Evolutionary conservation across 2,113 vertebrate genomes (phyloP).

Genomic region (Dipodomys ordii): DNA sequence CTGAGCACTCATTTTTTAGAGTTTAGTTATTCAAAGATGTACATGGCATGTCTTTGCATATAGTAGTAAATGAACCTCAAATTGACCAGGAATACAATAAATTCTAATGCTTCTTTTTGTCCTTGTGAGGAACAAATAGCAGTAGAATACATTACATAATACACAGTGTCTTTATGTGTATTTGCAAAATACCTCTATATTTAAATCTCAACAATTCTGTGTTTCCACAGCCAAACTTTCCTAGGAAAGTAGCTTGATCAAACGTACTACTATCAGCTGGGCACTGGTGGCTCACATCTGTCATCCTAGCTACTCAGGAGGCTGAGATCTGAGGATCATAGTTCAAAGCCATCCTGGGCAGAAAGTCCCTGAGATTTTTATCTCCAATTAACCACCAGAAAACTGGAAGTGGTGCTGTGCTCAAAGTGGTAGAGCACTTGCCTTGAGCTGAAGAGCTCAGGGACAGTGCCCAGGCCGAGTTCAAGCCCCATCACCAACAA

Average conservation of each 20-base stretch:
- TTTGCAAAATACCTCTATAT: conserved; percentile 67
- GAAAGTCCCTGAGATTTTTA: too few species aligned
- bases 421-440: too few species aligned
- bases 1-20: neutral
- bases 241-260: conserved; percentile 31
- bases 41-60: neutral
- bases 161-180: conserved; percentile 53
- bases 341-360: too few species aligned
- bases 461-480: too few species aligned
- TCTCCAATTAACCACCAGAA: too few species aligned
- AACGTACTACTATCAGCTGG: conserved; percentile 53
- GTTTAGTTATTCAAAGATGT: conserved; percentile 6
- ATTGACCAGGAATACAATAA: conserved; percentile 27
- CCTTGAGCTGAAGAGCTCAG: too few species aligned
- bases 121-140: conserved; percentile 31
- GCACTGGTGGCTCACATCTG: too few species aligned
- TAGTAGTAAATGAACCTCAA: conserved; percentile 16
- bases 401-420: too few species aligned
- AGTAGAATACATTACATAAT: neutral
- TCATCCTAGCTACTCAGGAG: too few species aligned
- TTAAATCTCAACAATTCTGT: conserved; percentile 71
- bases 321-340: too few species aligned
- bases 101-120: neutral
- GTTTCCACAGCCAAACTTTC: conserved; percentile 48
- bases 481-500: too few species aligned